Evolutionary conservation across 1,140 invertebrate genomes (phyloP), one percentile per base, ranked within the genome.

Genomic region (Drosophila mauritiana): DNA sequence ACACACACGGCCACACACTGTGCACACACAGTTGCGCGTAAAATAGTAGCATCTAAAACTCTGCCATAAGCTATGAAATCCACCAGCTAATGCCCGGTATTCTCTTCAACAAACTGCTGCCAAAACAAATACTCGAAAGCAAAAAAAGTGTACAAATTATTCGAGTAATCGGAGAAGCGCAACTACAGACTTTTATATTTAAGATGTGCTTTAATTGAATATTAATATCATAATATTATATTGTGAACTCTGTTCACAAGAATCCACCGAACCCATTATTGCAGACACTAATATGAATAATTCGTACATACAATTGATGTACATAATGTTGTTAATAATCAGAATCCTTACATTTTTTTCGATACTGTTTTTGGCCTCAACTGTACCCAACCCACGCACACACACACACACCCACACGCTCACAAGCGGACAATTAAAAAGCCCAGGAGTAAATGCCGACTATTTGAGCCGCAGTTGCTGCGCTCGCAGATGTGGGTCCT

Each of bases 341-440:
- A 22, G 3, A 27, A 27, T n/a, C 15, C 34, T 43, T 4, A 11
- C 11, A 10, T 25, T 27, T 10, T 3, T 7, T 27, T 12, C 0
- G 3, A 20, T 12, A 27, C 10, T 4, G 15, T 17, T 51, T 3
- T 6, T 65, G 46, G 17, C 45, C 61, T 6, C 64, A 52, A 37
- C 58, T 77, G 57, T 27, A 11, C 5, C 40, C 20, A 53, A 11
- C 54, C 58, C 68, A 54, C 48, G 20, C 69, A 57, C 46, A 51
- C 70, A 36, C 70, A 36, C 36, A 10, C 54, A 68, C 68, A 67
- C 46, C 25, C 69, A 51, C 46, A 52, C 73, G 49, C 36, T 55
- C 46, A 15, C 12, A 25, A 13, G 58, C 59, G 82, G 80, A 89
- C 83, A 86, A 86, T 86, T 86, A 86, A 86, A 86, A 88, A 79